Conservation (phyloP, 1,140 invertebrate species). For the Bombus soroeensis region DNA sequence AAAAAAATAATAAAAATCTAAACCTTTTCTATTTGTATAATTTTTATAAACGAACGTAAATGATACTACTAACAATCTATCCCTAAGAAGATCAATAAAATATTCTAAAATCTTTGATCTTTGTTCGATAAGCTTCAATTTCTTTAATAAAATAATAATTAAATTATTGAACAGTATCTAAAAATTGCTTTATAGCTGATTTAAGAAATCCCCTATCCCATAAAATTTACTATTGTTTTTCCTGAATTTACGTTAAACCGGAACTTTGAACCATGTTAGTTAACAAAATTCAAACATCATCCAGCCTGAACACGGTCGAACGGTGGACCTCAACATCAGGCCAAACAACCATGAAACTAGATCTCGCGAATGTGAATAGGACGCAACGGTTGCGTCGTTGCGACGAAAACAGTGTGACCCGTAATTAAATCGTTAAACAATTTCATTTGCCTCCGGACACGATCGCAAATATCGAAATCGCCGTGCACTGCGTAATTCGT, state of each 20-base stretch:
- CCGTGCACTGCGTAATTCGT: background rate
- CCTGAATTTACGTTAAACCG: background rate
- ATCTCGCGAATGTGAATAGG: background rate
- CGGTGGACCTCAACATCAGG: background rate
- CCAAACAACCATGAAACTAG: background rate
- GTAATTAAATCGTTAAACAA: conserved; percentile 34
- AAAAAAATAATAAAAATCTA: background rate
- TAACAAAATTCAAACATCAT: background rate
- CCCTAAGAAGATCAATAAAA: too few species aligned
- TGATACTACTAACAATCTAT: too few species aligned
- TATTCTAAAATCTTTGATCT: background rate
- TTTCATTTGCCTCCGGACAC: background rate
- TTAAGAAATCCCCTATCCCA: background rate
- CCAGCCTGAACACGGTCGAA: background rate
- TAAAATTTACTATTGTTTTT: background rate
- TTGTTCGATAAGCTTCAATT: background rate
- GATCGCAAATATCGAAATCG: conserved; percentile 19
- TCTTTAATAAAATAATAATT: background rate
- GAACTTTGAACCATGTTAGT: background rate
- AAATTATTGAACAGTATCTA: background rate
- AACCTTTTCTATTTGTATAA: background rate
- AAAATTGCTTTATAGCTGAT: background rate
- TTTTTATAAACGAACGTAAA: background rate
- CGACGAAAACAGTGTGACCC: background rate
- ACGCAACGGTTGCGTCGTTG: background rate